A percentile compares a stretch with the other conserved stretches of the same genome.
These are phyloP conservation scores for Disparrhopalites patrizii DNA, from an alignment of 2,888 invertebrate species.

Conservation along the genomic window DNA sequence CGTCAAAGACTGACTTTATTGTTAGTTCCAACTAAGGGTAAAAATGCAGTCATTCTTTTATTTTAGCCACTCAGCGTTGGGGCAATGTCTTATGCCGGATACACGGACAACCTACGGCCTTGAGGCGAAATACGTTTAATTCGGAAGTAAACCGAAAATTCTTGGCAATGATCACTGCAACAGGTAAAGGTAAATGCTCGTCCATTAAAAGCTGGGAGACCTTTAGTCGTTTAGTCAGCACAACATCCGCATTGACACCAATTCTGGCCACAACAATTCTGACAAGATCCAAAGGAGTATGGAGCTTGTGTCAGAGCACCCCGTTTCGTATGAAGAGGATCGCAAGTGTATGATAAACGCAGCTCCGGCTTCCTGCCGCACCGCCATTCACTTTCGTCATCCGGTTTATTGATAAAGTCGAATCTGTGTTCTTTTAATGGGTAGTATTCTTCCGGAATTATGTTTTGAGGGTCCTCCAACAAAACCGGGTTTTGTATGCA, in stretches of 20 bases:
- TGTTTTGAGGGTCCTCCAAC: slow-evolving; percentile 38
- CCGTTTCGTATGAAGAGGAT: background rate
- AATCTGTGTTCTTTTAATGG: slow-evolving; percentile 40
- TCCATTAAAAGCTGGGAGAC: too few relatives aligned
- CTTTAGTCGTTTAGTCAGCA: background rate
- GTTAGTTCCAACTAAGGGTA: too few relatives aligned
- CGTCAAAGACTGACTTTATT: too few relatives aligned
- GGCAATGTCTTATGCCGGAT: too few relatives aligned
- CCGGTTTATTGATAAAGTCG: slow-evolving; percentile 43
- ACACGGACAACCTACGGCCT: too few relatives aligned
- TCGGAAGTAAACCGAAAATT: too few relatives aligned
- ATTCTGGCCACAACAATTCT: slow-evolving; percentile 4
- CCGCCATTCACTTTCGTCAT: slow-evolving; percentile 22
- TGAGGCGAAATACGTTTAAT: too few relatives aligned
- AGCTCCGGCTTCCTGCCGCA: slow-evolving; percentile 2
- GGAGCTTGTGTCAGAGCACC: background rate
- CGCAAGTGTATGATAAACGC: slow-evolving; percentile 21
- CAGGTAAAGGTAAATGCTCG: too few relatives aligned
- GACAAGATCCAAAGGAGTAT: slow-evolving; percentile 1
- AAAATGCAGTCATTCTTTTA: too few relatives aligned
- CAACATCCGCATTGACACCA: slow-evolving; percentile 15
- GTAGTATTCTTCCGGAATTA: slow-evolving; percentile 41
- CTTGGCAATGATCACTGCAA: too few relatives aligned
- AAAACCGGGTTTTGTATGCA: slow-evolving; percentile 39
- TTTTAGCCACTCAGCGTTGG: too few relatives aligned